Evolutionary conservation across 64 coral and sea anemone species (phyloP).

Genomic region (Stichodactyla mertensii): DNA sequence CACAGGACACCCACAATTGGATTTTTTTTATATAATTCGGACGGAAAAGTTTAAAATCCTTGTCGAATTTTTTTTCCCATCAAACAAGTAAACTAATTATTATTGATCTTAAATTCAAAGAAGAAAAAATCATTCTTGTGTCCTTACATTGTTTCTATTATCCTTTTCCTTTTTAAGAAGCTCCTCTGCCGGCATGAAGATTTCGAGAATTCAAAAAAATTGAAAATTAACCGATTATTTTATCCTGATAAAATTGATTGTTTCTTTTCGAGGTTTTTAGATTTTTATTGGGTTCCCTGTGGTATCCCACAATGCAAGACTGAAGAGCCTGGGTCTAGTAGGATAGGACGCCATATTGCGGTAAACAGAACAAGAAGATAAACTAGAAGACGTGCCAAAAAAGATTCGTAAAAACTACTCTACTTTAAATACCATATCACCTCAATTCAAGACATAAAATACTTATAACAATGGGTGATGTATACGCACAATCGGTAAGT

Average conservation of each 20-base stretch:
- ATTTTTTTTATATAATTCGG: too few species aligned
- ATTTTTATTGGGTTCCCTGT: neutral
- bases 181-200: too few species aligned
- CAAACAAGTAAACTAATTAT: too few species aligned
- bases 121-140: too few species aligned
- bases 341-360: slow-evolving; percentile 46
- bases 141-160: neutral
- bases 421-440: neutral
- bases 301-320: slow-evolving; percentile 26
- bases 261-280: too few species aligned
- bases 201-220: too few species aligned
- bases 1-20: neutral
- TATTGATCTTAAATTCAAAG: too few species aligned
- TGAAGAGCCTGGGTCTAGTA: neutral
- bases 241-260: too few species aligned
- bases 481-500: slow-evolving; percentile 78
- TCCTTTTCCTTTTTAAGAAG: too few species aligned
- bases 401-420: neutral
- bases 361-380: slow-evolving; percentile 37
- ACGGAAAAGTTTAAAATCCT: neutral
- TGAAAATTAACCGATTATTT: too few species aligned
- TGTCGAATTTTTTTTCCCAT: neutral
- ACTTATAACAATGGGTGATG: slow-evolving; percentile 66
- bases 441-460: neutral
- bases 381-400: neutral